Base-by-base conservation (phyloP, 2,113 vertebrate species). In the Brachirus orientalis region DNA sequence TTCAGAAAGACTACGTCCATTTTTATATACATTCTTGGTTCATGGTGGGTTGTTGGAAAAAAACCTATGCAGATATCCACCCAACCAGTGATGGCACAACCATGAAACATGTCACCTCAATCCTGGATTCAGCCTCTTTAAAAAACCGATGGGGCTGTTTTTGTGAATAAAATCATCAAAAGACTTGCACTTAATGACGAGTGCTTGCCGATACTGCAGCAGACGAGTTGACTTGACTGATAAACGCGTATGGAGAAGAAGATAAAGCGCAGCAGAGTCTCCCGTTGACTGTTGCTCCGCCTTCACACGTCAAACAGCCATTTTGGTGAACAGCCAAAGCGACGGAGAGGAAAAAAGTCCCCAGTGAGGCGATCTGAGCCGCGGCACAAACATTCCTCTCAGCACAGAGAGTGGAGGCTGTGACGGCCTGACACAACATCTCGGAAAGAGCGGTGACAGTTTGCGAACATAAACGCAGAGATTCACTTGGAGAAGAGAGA, bases 401-500 rank as follows among this genome's bases (percentile, higher is more conserved):
- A 1, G 37, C 0, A n/a, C 63, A 67, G 64, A n/a, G 46, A 11
- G 46, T 5, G 28, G 63, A 58, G 1, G 50, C 33, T 9, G 69
- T 75, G 77, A 82, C 20, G 45, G 63, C 56, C 70, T 46, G 63
- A 80, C 73, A 73, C 72, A 84, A 64, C 64, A 40, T 62, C 28
- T 56, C 17, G 9, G 61, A 62, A 17, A 43, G 5, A 57, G 43
- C 59, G 13, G 28, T 20, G 20, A 10, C 33, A 14, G 59, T 50
- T 66, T 52, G 63, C 48, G 63, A 69, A 69, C 50, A 65, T 7
- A 33, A 66, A 58, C 54, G 10, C 17, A 1, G 20, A 56, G 67
- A 53, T 13, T 33, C 44, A 11, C 62, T 62, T 10, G 16, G 52
- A 41, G 59, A 43, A 47, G 64, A 66, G 57, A 65, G 53, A 48